phyloP scores from a whole-genome alignment of 1,140 invertebrate species.

The Harlomillsia oculata region DNA sequence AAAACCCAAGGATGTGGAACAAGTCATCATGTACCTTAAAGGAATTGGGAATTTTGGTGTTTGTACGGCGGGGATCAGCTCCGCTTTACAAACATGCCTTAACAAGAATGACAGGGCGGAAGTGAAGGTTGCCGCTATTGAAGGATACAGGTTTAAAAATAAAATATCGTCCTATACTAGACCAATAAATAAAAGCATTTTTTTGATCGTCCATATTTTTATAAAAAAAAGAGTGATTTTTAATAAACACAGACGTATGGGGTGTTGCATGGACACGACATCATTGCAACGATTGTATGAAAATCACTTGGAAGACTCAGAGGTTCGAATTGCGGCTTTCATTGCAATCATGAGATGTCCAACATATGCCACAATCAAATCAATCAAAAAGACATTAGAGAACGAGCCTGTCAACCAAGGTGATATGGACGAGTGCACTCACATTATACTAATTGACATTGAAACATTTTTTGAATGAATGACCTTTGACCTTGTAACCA shows the following conservation, averaged over 20 bases:
- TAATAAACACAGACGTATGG: conserved; percentile 37
- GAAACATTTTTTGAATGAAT: not conserved
- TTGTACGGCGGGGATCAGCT: conserved; percentile 49
- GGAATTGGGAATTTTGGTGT: conserved; percentile 78
- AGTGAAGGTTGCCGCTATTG: conserved; percentile 56
- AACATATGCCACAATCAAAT: conserved; percentile 58
- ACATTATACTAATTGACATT: not conserved
- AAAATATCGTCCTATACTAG: not conserved
- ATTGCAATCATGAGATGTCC: conserved; percentile 82
- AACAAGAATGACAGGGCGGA: conserved; percentile 49
- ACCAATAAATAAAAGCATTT: not conserved
- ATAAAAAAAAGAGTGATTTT: not conserved
- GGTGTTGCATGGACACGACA: conserved; percentile 29
- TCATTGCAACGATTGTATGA: conserved; percentile 57
- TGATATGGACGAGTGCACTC: conserved; percentile 38
- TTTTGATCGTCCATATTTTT: not conserved
- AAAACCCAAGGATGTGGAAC: conserved; percentile 23
- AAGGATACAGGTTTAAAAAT: conserved; percentile 52
- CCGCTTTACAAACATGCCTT: conserved; percentile 52
- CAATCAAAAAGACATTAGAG: conserved; percentile 58
- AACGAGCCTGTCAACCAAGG: conserved; percentile 80
- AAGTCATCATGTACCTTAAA: conserved; percentile 60
- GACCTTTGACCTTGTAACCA: conserved; percentile 20
- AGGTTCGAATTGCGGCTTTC: conserved; percentile 78
- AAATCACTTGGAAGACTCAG: conserved; percentile 62